phyloP scores from a whole-genome alignment of 2,113 vertebrate genomes.

The Seriola rivoliana region DNA sequence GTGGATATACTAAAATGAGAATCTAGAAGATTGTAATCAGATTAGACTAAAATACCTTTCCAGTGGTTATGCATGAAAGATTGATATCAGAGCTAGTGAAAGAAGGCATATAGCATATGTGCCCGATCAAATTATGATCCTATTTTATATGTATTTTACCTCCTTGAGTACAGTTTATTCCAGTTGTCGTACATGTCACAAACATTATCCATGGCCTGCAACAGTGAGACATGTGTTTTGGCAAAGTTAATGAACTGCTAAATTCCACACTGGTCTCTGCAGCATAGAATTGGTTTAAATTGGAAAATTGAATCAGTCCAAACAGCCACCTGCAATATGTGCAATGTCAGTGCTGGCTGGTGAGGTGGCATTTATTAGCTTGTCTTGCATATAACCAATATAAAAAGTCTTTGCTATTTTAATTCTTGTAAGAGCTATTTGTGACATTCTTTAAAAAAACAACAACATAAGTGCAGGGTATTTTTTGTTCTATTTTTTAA shows the following conservation, averaged over 20 bases:
- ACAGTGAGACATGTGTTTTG: slow-evolving; percentile 12
- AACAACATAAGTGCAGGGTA: too few relatives aligned
- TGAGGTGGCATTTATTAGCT: neutral
- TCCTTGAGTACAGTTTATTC: slow-evolving; percentile 4
- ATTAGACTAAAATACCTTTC: slow-evolving; percentile 34
- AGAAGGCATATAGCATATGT: neutral
- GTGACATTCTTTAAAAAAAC: too few relatives aligned
- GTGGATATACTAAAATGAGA: slow-evolving; percentile 7
- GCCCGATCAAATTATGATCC: neutral
- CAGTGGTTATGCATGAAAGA: neutral
- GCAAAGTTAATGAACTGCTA: slow-evolving; percentile 21
- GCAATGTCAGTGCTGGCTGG: neutral
- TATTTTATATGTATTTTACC: slow-evolving; percentile 1
- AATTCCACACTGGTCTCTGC: slow-evolving; percentile 29
- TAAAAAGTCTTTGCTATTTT: neutral
- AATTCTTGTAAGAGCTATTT: neutral
- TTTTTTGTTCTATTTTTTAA: neutral
- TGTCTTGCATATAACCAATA: neutral
- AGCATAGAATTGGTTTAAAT: slow-evolving; percentile 8
- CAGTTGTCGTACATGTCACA: neutral
- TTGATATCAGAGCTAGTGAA: slow-evolving; percentile 3
- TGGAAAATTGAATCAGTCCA: slow-evolving; percentile 40
- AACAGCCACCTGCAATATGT: slow-evolving; percentile 29
- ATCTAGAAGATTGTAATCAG: slow-evolving; percentile 8
- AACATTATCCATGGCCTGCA: slow-evolving; percentile 16